A percentile compares a stretch with the other conserved stretches of the same genome.
Evolutionary conservation across 2,888 invertebrate genomes (phyloP).

Genomic region (Teleogryllus oceanicus): DNA sequence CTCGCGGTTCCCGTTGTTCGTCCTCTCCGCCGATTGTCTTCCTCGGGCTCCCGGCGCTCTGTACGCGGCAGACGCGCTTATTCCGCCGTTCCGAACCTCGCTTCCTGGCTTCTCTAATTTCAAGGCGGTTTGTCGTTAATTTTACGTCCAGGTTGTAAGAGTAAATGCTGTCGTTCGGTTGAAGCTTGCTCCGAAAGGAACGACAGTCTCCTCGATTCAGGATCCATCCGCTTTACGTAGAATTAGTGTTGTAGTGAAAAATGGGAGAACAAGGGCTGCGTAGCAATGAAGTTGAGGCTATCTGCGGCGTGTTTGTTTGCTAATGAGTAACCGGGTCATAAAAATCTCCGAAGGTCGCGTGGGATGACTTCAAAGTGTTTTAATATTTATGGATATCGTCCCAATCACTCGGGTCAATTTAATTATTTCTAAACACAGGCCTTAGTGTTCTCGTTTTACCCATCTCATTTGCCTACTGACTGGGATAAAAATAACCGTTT

Average conservation of each 20-base stretch:
- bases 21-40: too few relatives aligned
- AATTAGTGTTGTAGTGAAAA: not conserved
- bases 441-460: not conserved
- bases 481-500: not conserved
- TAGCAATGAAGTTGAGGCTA: constrained; percentile 6
- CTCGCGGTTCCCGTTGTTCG: too few relatives aligned
- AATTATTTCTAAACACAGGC: constrained; percentile 7
- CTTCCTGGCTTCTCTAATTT: too few relatives aligned
- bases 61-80: too few relatives aligned
- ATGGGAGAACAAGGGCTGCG: not conserved
- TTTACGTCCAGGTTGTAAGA: too few relatives aligned
- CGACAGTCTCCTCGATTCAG: too few relatives aligned
- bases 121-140: too few relatives aligned
- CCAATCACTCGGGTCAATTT: not conserved
- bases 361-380: constrained; percentile 1
- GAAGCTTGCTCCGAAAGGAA: too few relatives aligned
- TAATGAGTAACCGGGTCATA: constrained; percentile 5
- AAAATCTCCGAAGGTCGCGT: not conserved
- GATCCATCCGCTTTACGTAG: not conserved
- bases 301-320: not conserved
- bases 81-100: too few relatives aligned
- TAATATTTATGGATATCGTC: not conserved
- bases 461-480: not conserved
- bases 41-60: too few relatives aligned
- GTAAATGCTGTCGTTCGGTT: too few relatives aligned